phyloP scores from a whole-genome alignment of 1,140 invertebrate genomes.

The Sycophila sp. region DNA sequence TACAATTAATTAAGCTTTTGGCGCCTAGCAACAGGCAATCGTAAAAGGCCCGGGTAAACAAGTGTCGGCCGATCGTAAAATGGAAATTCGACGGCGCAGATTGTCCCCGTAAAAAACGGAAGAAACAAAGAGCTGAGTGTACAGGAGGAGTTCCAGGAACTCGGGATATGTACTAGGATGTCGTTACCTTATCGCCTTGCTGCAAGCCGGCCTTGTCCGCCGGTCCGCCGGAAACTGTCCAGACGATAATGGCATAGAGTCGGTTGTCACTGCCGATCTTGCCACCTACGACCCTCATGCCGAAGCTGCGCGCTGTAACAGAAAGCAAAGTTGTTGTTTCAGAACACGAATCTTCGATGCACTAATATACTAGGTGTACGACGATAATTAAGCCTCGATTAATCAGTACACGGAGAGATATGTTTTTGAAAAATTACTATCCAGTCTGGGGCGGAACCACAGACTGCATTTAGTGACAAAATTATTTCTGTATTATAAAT shows the following conservation, averaged over 20 bases:
- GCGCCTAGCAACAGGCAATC: neutral
- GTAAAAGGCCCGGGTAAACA: neutral
- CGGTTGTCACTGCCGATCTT: slow-evolving; percentile 84
- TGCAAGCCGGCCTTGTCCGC: slow-evolving; percentile 88
- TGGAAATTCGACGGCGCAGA: slow-evolving; percentile 2
- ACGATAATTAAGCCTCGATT: too few species aligned
- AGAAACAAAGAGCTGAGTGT: neutral
- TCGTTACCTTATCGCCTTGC: slow-evolving; percentile 87
- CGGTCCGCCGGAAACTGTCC: slow-evolving; percentile 88
- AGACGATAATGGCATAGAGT: slow-evolving; percentile 89
- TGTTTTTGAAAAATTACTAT: too few species aligned
- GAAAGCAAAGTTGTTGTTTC: too few species aligned
- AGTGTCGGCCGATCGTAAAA: neutral
- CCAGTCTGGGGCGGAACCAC: too few species aligned
- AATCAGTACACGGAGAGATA: too few species aligned
- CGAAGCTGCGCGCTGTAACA: slow-evolving; percentile 84
- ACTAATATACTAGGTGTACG: too few species aligned
- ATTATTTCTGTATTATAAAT: too few species aligned
- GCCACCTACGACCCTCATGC: slow-evolving; percentile 92
- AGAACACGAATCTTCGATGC: too few species aligned
- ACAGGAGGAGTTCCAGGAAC: too few species aligned
- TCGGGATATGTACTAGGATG: too few species aligned
- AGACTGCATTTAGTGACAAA: too few species aligned
- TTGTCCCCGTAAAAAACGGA: neutral
- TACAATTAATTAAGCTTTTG: neutral